phyloP scores from a whole-genome alignment of 2,797 vertebrate genomes.

The Lagodon rhomboides region DNA sequence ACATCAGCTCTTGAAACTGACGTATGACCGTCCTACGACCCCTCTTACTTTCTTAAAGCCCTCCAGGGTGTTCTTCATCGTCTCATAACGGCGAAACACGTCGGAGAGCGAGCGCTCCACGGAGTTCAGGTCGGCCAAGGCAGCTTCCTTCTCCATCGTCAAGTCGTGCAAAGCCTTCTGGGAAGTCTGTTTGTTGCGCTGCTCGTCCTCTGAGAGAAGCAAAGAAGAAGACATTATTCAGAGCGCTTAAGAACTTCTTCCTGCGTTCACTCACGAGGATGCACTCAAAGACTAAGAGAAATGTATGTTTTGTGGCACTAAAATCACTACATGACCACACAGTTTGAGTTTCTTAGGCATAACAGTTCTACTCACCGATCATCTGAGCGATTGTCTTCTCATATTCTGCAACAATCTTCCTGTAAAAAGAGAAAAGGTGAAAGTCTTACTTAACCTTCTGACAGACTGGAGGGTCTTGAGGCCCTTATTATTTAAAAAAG shows the following conservation, averaged over 20 bases:
- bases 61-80: conserved; percentile 94
- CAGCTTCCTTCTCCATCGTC: conserved; percentile 92
- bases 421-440: conserved; percentile 66
- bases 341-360: too few relatives aligned
- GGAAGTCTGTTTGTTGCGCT: conserved; percentile 88
- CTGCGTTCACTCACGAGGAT: neutral
- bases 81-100: conserved; percentile 96
- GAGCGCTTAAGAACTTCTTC: neutral
- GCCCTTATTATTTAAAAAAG: neutral
- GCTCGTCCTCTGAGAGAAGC: conserved; percentile 91
- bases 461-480: neutral
- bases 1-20: conserved; percentile 5
- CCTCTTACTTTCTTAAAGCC: conserved; percentile 95
- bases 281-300: neutral
- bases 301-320: neutral
- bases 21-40: neutral
- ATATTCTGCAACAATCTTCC: conserved; percentile 97
- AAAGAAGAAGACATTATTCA: neutral
- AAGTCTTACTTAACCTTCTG: neutral
- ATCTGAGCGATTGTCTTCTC: conserved; percentile 99
- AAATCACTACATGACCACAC: neutral
- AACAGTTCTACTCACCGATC: conserved; percentile 90
- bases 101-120: conserved; percentile 97
- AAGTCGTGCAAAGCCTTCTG: conserved; percentile 93
- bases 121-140: conserved; percentile 94